A percentile compares a stretch with the other conserved stretches of the same genome.
Conservation (phyloP, 2,888 invertebrate species). For the Polyploca ridens region DNA sequence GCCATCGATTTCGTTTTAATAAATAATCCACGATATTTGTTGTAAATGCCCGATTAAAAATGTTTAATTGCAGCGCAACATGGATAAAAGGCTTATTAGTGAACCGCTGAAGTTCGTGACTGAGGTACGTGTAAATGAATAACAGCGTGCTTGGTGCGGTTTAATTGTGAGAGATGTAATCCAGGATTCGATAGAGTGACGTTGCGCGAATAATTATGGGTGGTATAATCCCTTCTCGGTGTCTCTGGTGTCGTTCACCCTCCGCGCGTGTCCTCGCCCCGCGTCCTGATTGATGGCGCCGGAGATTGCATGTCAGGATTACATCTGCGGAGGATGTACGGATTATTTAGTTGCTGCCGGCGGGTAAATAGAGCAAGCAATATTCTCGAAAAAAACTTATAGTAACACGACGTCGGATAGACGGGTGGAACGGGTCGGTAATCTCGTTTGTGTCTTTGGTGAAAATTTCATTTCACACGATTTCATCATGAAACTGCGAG, state of each 20-base stretch:
- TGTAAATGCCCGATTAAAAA: conserved; percentile 13
- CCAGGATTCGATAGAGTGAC: conserved; percentile 41
- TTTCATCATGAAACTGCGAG: conserved; percentile 17
- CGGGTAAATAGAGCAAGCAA: conserved; percentile 64
- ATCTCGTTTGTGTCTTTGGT: conserved; percentile 42
- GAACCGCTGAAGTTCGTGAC: conserved; percentile 22
- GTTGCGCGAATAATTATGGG: conserved; percentile 55
- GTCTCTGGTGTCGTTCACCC: conserved; percentile 32
- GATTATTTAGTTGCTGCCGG: conserved; percentile 75
- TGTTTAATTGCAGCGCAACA: conserved; percentile 14
- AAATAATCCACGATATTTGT: conserved; percentile 1
- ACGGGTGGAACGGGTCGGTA: conserved; percentile 37
- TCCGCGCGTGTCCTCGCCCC: conserved; percentile 36
- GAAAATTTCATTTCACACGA: conserved; percentile 34
- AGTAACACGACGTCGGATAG: conserved; percentile 40
- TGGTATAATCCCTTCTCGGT: conserved; percentile 46
- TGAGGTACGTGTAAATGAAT: conserved; percentile 29
- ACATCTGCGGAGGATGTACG: conserved; percentile 78
- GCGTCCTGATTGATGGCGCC: conserved; percentile 73
- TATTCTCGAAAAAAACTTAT: conserved; percentile 57
- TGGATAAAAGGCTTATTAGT: conserved; percentile 20
- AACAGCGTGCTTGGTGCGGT: conserved; percentile 33
- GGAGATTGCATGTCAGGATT: conserved; percentile 83
- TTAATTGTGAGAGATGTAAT: conserved; percentile 42
- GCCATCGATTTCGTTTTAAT: background rate